Base-by-base conservation (phyloP, 2,113 vertebrate species). In the Monopterus albus region DNA sequence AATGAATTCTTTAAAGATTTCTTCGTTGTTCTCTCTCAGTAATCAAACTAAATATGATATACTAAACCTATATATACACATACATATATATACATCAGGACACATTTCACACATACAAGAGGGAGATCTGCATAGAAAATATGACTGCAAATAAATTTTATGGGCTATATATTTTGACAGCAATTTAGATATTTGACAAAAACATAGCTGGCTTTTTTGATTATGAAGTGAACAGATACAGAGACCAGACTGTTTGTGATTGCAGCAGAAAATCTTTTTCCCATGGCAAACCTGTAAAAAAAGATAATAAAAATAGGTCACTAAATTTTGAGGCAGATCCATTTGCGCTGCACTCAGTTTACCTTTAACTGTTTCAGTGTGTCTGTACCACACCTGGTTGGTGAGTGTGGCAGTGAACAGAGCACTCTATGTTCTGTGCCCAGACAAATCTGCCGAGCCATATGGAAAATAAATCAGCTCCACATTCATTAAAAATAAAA, bases 391-490 rank as follows among this genome's bases (percentile, higher is more conserved):
- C 89, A 90, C 88, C 91, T 91, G 90, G 82, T 65, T 31, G 68
- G 59, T 49, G 72, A 83, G 78, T 67, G 50, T 72, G 74, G 72
- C 77, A 74, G 42, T 33, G 68, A 91, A 91, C 90, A 91, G 86
- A 89, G 78, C 52, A 1, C 42, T 13, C 78, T 81, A 80, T 91
- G 89, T 91, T 88, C 86, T 33, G 73, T 18, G 21, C 62, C 67
- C 73, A 66, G 82, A 84, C 82, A 83, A 81, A 89, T 87, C 76
- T 88, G 82, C 86, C 36, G 69, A 88, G 78, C 75, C 82, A 70
- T 59, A 82, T 69, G 83, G 89, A 91, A 92, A 92, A 90, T 91
- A 91, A 90, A 91, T 88, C 86, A 87, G 78, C 78, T 64, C 73
- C 81, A 73, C 74, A 59, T 90, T 90, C 86, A 88, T 92, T 89